Evolutionary conservation across 2,797 vertebrate species (phyloP).

Genomic region (Pipistrellus pipistrellus): DNA sequence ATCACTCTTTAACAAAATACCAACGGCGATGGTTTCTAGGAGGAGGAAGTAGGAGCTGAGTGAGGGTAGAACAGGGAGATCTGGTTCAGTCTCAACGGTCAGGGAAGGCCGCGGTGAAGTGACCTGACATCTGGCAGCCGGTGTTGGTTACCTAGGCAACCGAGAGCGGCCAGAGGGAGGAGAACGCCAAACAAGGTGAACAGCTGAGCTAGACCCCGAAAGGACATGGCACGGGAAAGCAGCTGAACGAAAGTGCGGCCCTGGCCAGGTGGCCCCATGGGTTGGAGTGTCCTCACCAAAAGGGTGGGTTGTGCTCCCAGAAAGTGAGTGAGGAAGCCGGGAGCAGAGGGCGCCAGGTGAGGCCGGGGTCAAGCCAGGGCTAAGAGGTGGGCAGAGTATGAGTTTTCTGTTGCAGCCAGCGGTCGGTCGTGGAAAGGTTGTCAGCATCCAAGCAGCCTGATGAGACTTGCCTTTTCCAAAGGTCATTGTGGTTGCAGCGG

Average conservation of each 20-base stretch:
- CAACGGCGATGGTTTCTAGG: background rate
- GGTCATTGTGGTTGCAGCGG: background rate
- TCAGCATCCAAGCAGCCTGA: background rate
- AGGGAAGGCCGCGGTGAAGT: background rate
- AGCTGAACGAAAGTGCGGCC: background rate
- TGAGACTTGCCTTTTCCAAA: background rate
- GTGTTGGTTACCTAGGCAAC: background rate
- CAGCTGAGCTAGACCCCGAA: background rate
- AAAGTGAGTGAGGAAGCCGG: background rate
- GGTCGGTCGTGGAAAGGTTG: background rate
- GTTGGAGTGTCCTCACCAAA: too few species aligned
- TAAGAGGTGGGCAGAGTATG: background rate
- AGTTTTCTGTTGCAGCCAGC: background rate
- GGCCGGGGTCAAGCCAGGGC: background rate
- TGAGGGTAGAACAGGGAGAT: background rate
- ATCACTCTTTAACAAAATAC: background rate
- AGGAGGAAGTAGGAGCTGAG: background rate
- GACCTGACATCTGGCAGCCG: background rate
- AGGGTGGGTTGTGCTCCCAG: too few species aligned
- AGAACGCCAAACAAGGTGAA: background rate
- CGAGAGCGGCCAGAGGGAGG: background rate
- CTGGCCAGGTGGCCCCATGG: background rate
- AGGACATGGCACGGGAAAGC: background rate
- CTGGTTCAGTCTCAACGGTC: background rate
- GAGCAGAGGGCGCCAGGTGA: background rate